Conservation (phyloP, 2,888 invertebrate genomes). For the Theretra japonica region DNA sequence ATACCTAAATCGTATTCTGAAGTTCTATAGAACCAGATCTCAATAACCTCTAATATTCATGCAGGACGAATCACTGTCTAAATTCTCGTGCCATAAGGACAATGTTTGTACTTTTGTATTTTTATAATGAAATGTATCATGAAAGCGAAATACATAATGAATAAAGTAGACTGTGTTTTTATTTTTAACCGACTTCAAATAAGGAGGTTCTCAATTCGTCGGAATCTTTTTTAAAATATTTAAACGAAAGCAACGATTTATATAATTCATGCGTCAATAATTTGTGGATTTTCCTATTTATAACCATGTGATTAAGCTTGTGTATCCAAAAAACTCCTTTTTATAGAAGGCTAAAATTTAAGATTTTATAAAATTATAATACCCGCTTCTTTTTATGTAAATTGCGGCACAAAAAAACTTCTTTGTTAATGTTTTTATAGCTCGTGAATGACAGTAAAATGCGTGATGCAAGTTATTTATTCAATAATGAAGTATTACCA, state of each 20-base stretch:
- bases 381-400: too few species aligned
- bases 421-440: neutral
- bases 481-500: neutral
- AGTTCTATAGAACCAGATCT: constrained; percentile 36
- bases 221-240: too few species aligned
- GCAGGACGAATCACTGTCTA: constrained; percentile 51
- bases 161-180: constrained; percentile 9
- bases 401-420: neutral
- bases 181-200: neutral
- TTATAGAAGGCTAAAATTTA: too few species aligned
- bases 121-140: constrained; percentile 47
- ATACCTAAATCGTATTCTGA: constrained; percentile 26
- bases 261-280: too few species aligned
- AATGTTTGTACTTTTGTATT: constrained; percentile 67
- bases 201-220: too few species aligned
- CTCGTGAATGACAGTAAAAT: constrained; percentile 7
- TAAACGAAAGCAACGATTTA: neutral
- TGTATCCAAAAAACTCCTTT: too few species aligned
- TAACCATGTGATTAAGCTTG: too few species aligned
- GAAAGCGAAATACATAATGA: constrained; percentile 38
- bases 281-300: too few species aligned
- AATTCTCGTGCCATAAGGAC: constrained; percentile 77
- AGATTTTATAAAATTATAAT: too few species aligned
- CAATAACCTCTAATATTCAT: constrained; percentile 31
- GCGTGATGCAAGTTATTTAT: neutral